Conservation (phyloP, 2,113 vertebrate genomes). For the Ammodytes marinus region DNA sequence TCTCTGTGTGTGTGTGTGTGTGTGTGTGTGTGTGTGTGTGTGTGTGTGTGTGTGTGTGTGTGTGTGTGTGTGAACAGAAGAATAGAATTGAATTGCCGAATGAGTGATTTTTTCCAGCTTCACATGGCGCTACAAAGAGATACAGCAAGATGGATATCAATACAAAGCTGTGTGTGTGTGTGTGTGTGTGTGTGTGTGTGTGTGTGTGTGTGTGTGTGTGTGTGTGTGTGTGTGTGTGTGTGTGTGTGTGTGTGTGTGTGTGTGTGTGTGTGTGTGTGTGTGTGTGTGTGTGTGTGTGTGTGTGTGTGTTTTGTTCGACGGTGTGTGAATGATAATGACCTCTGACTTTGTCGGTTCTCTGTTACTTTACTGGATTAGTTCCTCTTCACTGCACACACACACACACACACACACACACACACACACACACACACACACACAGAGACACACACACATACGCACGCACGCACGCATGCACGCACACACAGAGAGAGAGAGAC, state of each 20-base stretch:
- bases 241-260: conserved; percentile 12
- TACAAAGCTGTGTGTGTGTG: conserved; percentile 24
- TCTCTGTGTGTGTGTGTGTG: background rate
- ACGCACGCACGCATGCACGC: conserved; percentile 20
- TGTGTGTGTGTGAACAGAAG: conserved; percentile 31
- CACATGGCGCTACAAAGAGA: conserved; percentile 4
- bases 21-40: no score
- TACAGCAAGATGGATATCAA: conserved; percentile 27
- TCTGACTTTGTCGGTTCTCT: conserved; percentile 64
- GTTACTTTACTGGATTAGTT: conserved; percentile 74
- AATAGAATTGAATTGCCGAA: conserved; percentile 15
- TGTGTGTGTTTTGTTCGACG: conserved; percentile 29
- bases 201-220: conserved; percentile 29
- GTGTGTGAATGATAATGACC: conserved; percentile 72
- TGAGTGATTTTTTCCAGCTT: conserved; percentile 36
- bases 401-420: conserved; percentile 46
- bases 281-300: conserved; percentile 5
- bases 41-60: conserved; percentile 20
- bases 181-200: conserved; percentile 28
- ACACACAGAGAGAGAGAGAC: no score
- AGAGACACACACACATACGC: conserved; percentile 2
- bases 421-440: conserved; percentile 27
- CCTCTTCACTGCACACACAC: conserved; percentile 52
- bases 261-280: conserved; percentile 21
- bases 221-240: conserved; percentile 25